Evolutionary conservation across 2,888 invertebrate genomes (phyloP), one percentile per base, ranked within the genome.

Genomic region (Andrena haemorrhoa): DNA sequence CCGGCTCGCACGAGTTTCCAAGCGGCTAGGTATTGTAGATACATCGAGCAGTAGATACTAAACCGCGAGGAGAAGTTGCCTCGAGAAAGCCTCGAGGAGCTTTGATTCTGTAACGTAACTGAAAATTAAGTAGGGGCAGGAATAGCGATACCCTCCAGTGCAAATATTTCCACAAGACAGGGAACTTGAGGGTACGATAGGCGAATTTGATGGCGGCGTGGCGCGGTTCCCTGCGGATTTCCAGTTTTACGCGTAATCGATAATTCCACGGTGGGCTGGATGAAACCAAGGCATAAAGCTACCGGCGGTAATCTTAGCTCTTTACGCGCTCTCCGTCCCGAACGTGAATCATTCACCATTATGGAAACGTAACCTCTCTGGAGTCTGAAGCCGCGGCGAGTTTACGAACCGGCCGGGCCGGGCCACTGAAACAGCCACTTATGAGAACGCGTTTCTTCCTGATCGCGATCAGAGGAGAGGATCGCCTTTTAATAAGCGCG

Each of bases 241-340:
- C n/a, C 23, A 33, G 23, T 61, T 61, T 51, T 64, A 26, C 64
- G 70, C 41, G 23, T 23, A 10, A 12, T 26, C 35, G 72, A 53
- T 63, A 33, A 51, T 53, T 63, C 26, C 20, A 10, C 49, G 61
- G 20, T 20, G 23, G 23, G 51, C 10, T 3, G n/a, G 61, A 51
- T 33, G 33, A 33, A 71, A 47, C 35, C 61, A 23, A n/a, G 16
- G n/a, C 16, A 61, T 35, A 64, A 73, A 64, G 53, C 72, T 53
- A 29, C 33, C 63, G n/a, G 3, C 10, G 41, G 33, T 26, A 35
- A 63, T 69, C 35, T 56, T 56, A 23, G 8, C 35, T 35, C 63
- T 72, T 63, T 63, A 33, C 12, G 64, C 26, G 7, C 8, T 47
- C n/a, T 41, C 73, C 64, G 53, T 26, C 35, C 26, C n/a, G 26